Conservation (phyloP, 1,140 invertebrate genomes). For the Tetranychus cinnabarinus region DNA sequence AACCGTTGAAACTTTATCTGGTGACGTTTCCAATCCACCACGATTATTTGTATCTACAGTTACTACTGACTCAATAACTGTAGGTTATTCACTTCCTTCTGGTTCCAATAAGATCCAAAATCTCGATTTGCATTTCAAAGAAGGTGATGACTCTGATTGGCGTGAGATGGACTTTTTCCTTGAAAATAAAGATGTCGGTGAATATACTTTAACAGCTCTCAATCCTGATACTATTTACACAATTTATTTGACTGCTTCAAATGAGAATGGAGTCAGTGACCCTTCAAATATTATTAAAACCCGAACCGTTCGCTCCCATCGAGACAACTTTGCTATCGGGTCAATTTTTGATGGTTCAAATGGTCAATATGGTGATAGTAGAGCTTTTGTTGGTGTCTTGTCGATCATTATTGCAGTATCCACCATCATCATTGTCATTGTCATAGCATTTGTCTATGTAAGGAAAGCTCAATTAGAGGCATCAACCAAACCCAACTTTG, state of each 20-base stretch:
- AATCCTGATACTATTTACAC: slow-evolving; percentile 7
- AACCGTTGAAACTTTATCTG: slow-evolving; percentile 13
- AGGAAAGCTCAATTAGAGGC: neutral
- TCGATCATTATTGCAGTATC: neutral
- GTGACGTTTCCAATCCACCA: slow-evolving; percentile 13
- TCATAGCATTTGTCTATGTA: slow-evolving; percentile 4
- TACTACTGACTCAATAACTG: neutral
- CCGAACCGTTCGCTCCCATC: neutral
- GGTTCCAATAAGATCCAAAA: neutral
- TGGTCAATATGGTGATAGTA: neutral
- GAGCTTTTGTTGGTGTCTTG: neutral
- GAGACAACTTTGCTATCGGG: neutral
- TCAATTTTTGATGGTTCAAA: neutral
- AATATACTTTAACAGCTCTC: neutral
- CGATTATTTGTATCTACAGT: neutral
- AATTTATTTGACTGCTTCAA: slow-evolving; percentile 13
- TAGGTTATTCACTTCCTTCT: neutral
- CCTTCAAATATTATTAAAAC: slow-evolving; percentile 9
- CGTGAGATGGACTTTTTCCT: neutral
- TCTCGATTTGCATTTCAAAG: slow-evolving; percentile 8
- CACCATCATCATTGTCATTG: slow-evolving; percentile 1
- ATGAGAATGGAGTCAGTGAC: slow-evolving; percentile 12
- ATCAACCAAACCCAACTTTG: neutral
- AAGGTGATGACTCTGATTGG: slow-evolving; percentile 6
- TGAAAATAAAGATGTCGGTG: neutral